A percentile compares a stretch with the other conserved stretches of the same genome.
phyloP scores from a whole-genome alignment of 2,797 vertebrate species.

The Bucorvus abyssinicus region DNA sequence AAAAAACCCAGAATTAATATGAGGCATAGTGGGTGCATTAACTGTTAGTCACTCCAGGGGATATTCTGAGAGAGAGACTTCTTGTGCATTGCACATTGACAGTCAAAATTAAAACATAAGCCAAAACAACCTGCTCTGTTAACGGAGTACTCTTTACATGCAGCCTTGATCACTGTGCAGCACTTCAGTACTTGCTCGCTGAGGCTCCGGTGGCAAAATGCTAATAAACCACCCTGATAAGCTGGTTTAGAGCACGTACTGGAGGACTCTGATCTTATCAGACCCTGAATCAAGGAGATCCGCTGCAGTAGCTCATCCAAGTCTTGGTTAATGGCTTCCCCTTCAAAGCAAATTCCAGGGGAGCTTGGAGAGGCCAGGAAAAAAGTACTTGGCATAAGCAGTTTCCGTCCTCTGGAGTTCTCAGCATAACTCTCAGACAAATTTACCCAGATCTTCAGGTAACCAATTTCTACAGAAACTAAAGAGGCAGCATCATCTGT shows the following conservation, averaged over 20 bases:
- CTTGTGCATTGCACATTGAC: neutral
- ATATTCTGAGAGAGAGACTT: neutral
- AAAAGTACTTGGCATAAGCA: neutral
- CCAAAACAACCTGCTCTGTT: neutral
- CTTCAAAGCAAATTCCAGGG: conserved; percentile 11
- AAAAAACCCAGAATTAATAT: neutral
- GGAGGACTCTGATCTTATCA: neutral
- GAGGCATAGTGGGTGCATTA: neutral
- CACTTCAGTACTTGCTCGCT: neutral
- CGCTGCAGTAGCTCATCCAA: neutral
- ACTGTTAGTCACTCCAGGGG: neutral
- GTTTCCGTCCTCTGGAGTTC: neutral
- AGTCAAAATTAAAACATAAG: neutral
- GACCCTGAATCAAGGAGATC: neutral
- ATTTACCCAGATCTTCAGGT: neutral
- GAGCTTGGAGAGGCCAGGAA: neutral
- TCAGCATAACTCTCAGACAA: neutral
- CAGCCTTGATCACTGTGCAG: neutral
- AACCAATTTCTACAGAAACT: neutral
- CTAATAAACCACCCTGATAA: neutral
- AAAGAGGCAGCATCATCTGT: neutral
- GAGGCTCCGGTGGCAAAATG: neutral
- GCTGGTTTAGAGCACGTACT: neutral
- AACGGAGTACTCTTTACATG: neutral
- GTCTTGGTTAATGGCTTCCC: neutral